Conservation (phyloP, 1,140 invertebrate species). For the Drosophila ercepeae region DNA sequence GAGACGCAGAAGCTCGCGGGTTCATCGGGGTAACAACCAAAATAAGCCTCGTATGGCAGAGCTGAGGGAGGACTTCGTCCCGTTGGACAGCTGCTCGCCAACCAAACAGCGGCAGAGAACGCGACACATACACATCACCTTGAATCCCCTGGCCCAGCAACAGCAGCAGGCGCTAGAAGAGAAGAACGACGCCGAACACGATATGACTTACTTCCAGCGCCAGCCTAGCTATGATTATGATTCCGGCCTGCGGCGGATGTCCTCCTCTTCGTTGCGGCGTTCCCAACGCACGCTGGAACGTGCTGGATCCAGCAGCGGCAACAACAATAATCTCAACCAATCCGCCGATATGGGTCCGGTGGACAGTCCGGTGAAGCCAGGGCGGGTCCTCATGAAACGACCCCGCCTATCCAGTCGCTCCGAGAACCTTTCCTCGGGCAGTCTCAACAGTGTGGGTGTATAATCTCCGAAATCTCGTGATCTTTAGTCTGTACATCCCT, state of each 20-base stretch:
- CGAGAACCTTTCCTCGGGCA: slow-evolving; percentile 75
- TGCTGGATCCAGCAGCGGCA: slow-evolving; percentile 49
- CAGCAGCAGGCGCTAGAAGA: slow-evolving; percentile 52
- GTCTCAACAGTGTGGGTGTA: slow-evolving; percentile 76
- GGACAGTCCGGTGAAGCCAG: slow-evolving; percentile 37
- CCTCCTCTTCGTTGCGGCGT: slow-evolving; percentile 57
- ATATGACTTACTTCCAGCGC: slow-evolving; percentile 59
- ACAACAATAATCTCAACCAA: slow-evolving; percentile 72
- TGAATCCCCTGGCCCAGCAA: slow-evolving; percentile 86
- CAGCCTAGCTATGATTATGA: slow-evolving; percentile 54
- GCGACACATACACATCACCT: slow-evolving; percentile 88
- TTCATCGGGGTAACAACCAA: slow-evolving; percentile 65
- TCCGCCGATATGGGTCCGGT: slow-evolving; percentile 56
- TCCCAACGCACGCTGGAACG: slow-evolving; percentile 72
- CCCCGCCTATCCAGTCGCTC: slow-evolving; percentile 70
- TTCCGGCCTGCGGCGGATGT: slow-evolving; percentile 46
- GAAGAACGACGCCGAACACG: slow-evolving; percentile 56
- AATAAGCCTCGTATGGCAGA: slow-evolving; percentile 78
- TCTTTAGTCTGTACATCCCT: slow-evolving; percentile 67
- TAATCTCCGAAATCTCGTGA: slow-evolving; percentile 63
- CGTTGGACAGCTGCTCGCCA: slow-evolving; percentile 76
- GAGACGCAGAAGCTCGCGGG: slow-evolving; percentile 50
- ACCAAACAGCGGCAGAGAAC: slow-evolving; percentile 58
- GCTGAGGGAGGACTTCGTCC: slow-evolving; percentile 62
- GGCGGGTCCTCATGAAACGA: slow-evolving; percentile 64